Percentiles rank a stretch among this genome's conserved stretches.
Evolutionary conservation across 2,888 invertebrate genomes (phyloP).

Genomic region (Phanerotoma sp.): DNA sequence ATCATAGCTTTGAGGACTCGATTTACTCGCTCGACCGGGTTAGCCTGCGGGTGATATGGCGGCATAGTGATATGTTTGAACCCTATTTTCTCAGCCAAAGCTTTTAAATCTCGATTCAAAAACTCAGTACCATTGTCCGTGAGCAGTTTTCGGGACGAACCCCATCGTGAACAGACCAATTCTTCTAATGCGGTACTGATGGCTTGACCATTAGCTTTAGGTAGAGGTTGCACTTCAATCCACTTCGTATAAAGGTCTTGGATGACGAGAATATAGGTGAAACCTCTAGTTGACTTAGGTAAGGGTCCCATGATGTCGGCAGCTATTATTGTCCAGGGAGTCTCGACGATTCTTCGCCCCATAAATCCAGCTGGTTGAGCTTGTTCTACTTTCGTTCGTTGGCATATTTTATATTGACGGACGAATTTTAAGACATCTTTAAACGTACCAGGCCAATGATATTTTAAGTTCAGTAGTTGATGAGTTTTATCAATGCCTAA

Average conservation of each 20-base stretch:
- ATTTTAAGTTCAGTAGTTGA: slow-evolving; percentile 5
- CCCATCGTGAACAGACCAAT: slow-evolving; percentile 28
- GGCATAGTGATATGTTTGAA: slow-evolving; percentile 19
- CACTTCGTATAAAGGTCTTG: slow-evolving; percentile 34
- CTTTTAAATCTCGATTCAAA: slow-evolving; percentile 16
- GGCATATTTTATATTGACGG: slow-evolving; percentile 31
- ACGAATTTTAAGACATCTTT: slow-evolving; percentile 32
- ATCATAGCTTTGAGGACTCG: slow-evolving; percentile 34
- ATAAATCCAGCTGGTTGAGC: slow-evolving; percentile 29
- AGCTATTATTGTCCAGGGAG: slow-evolving; percentile 32
- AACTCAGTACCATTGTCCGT: slow-evolving; percentile 35
- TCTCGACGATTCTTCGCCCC: slow-evolving; percentile 23
- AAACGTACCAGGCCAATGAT: slow-evolving; percentile 36
- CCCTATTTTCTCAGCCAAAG: slow-evolving; percentile 18
- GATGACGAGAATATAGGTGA: slow-evolving; percentile 30
- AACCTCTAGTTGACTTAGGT: too few species aligned
- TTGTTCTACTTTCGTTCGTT: slow-evolving; percentile 26
- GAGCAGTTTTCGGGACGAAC: slow-evolving; percentile 27
- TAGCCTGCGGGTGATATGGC: slow-evolving; percentile 36
- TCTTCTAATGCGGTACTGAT: slow-evolving; percentile 27
- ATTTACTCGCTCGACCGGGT: slow-evolving; percentile 37
- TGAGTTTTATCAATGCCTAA: slow-evolving; percentile 32
- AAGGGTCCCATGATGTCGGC: slow-evolving; percentile 40
- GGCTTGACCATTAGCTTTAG: slow-evolving; percentile 21
- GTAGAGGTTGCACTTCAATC: slow-evolving; percentile 24